Evolutionary conservation across 2,113 vertebrate species (phyloP).

Genomic region (Sciurus niger): DNA sequence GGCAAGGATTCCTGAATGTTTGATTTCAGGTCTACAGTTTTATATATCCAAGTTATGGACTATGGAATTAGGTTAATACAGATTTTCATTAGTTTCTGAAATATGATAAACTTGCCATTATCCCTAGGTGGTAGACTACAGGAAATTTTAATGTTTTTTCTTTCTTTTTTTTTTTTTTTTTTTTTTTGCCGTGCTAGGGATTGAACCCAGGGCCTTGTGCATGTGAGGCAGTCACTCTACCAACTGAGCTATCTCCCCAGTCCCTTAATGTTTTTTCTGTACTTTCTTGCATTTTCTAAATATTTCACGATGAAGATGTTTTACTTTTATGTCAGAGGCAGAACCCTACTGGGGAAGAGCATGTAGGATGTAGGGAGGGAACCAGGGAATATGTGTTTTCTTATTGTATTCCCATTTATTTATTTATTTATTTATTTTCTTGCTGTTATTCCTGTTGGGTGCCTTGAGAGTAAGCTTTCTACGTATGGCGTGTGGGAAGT

Average conservation of each 20-base stretch:
- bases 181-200: no score
- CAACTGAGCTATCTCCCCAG: no score
- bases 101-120: background rate
- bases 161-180: no score
- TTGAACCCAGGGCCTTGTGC: no score
- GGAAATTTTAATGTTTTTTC: background rate
- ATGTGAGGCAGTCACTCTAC: no score
- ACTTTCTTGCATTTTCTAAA: background rate
- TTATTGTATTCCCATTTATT: background rate
- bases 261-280: background rate
- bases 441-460: background rate
- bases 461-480: background rate
- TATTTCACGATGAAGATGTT: background rate
- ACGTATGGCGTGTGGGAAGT: background rate
- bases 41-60: background rate
- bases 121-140: background rate
- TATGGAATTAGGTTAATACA: background rate
- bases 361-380: rapidly evolving
- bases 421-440: background rate
- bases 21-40: background rate
- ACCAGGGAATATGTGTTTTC: background rate
- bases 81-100: conserved; percentile 34
- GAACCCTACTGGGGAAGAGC: background rate
- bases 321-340: background rate
- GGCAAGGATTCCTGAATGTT: background rate